Evolutionary conservation across 2,113 vertebrate genomes (phyloP).

Genomic region (Panurus biarmicus): DNA sequence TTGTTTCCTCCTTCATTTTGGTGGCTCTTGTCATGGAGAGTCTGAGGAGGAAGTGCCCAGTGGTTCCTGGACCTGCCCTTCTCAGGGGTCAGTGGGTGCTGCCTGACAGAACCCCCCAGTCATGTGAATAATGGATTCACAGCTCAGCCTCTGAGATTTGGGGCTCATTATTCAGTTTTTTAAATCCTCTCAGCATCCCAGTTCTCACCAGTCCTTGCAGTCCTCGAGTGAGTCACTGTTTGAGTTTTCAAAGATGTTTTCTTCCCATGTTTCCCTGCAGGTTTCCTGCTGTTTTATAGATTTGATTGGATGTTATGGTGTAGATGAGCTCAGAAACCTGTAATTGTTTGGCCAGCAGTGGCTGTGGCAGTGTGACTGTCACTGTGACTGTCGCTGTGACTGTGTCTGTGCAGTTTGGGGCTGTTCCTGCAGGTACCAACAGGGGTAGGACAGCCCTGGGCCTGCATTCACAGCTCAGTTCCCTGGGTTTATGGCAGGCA

Average conservation of each 20-base stretch:
- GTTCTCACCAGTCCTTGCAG: not conserved
- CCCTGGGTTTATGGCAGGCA: fast-evolving
- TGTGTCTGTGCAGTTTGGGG: not conserved
- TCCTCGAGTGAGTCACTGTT: not conserved
- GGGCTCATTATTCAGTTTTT: not conserved
- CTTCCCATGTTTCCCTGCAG: not conserved
- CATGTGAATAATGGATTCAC: not conserved
- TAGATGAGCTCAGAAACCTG: not conserved
- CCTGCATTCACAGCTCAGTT: not conserved
- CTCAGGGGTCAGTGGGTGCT: not conserved
- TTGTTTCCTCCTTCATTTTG: not conserved
- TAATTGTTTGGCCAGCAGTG: not conserved
- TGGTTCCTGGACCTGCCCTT: not conserved
- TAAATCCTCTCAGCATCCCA: not conserved
- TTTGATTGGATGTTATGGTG: not conserved
- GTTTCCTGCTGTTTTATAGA: not conserved
- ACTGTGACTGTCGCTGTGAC: not conserved
- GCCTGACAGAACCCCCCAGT: not conserved
- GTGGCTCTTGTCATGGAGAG: not conserved
- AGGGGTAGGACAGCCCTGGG: fast-evolving
- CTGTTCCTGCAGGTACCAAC: not conserved
- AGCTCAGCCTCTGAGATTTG: not conserved
- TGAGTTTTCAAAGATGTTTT: not conserved
- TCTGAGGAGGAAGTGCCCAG: not conserved
- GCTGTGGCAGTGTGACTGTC: not conserved